Evolutionary conservation across 2,797 vertebrate genomes (phyloP).

Genomic region (Hemibagrus guttatus): DNA sequence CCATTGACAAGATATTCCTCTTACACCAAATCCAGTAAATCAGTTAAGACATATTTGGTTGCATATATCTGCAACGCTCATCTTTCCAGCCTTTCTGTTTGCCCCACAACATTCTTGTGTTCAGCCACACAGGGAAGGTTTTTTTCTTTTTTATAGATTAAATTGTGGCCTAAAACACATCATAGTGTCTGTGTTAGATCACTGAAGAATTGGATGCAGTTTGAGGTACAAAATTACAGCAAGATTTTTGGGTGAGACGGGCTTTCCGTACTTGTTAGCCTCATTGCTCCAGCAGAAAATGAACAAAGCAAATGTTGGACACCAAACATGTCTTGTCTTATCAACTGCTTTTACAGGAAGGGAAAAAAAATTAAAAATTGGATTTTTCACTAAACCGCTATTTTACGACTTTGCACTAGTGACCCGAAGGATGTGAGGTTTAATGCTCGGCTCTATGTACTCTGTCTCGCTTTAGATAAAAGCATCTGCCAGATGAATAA

Average conservation of each 20-base stretch:
- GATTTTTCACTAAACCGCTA: background rate
- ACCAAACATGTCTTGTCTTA: background rate
- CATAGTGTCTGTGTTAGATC: background rate
- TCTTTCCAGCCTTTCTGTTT: background rate
- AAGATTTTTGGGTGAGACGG: background rate
- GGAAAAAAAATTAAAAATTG: too few relatives aligned
- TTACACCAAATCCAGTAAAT: background rate
- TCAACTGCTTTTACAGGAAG: background rate
- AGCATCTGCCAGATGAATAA: slow-evolving; percentile 18
- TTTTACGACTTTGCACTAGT: background rate
- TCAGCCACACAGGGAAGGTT: background rate
- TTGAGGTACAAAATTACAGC: background rate
- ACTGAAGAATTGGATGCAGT: background rate
- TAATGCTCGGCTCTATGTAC: background rate
- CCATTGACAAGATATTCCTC: background rate
- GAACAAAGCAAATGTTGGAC: background rate
- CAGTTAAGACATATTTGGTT: background rate
- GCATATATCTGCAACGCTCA: background rate
- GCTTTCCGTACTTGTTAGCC: background rate
- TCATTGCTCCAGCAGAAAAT: background rate
- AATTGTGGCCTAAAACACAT: background rate
- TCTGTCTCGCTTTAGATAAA: background rate
- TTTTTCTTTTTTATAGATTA: background rate
- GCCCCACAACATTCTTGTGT: background rate
- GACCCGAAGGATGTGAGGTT: background rate